Percentiles rank a stretch among this genome's conserved stretches.
Conservation (phyloP, 2,797 vertebrate genomes). For the Fistularia tabacaria region DNA sequence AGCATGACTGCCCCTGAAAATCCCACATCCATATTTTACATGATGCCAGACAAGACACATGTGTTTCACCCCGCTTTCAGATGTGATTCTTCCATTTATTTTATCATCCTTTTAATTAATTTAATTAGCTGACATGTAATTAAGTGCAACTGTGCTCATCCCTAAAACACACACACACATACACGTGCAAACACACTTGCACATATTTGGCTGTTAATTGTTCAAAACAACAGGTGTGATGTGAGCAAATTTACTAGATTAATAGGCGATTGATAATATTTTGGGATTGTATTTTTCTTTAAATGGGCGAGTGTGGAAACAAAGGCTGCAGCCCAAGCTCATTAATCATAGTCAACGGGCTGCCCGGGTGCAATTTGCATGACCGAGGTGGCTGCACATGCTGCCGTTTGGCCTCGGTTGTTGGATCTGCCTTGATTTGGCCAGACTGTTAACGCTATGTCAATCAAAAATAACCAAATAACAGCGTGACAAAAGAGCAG, state of each 20-base stretch:
- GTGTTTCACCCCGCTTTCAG: conserved; percentile 93
- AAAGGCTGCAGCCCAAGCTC: conserved; percentile 95
- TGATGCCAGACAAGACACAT: conserved; percentile 87
- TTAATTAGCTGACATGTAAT: conserved; percentile 99
- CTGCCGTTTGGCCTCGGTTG: conserved; percentile 84
- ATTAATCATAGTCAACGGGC: conserved; percentile 99
- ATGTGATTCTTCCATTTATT: conserved; percentile 94
- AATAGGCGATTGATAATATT: conserved; percentile 99
- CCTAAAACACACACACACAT: conserved; percentile 47
- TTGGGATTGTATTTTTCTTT: conserved; percentile 99
- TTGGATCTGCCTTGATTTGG: conserved; percentile 85
- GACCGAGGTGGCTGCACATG: conserved; percentile 94
- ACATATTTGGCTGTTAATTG: conserved; percentile 85
- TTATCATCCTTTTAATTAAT: conserved; percentile 99
- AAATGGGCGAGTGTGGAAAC: conserved; percentile 94
- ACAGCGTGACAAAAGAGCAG: conserved; percentile 61
- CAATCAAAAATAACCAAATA: conserved; percentile 76
- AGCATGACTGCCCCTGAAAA: conserved; percentile 75
- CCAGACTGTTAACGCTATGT: conserved; percentile 72
- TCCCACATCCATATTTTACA: conserved; percentile 93
- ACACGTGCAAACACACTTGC: conserved; percentile 20
- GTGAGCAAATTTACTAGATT: conserved; percentile 95
- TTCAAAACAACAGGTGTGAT: conserved; percentile 91
- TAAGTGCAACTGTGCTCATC: conserved; percentile 95
- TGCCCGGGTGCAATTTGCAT: conserved; percentile 97